phyloP scores from a whole-genome alignment of 2,113 vertebrate genomes.

The Microcebus ravelobensis region DNA sequence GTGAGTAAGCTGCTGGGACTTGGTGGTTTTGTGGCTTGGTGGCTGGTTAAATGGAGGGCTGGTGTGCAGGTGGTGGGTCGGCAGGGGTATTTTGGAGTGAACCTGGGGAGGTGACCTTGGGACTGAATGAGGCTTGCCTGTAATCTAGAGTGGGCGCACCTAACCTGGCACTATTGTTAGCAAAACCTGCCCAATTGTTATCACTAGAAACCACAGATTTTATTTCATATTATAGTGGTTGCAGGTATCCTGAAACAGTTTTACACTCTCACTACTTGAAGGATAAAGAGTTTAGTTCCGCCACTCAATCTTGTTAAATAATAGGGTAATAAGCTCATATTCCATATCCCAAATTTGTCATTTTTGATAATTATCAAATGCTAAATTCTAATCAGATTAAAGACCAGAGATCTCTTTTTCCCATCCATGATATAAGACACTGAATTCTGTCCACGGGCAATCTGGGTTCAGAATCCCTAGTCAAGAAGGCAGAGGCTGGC shows the following conservation, averaged over 20 bases:
- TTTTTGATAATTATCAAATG: background rate
- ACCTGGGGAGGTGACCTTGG: background rate
- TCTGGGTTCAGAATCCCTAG: background rate
- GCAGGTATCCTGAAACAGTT: background rate
- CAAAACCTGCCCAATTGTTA: background rate
- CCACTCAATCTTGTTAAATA: background rate
- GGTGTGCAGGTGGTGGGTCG: background rate
- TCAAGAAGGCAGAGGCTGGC: background rate
- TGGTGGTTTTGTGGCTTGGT: background rate
- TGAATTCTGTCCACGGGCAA: background rate
- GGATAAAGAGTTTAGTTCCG: background rate
- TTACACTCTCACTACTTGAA: background rate
- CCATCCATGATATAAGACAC: background rate
- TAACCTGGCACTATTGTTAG: too few species aligned
- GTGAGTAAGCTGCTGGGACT: background rate
- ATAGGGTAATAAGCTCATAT: background rate
- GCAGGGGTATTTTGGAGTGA: background rate
- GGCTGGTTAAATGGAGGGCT: too few species aligned
- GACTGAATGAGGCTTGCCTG: background rate
- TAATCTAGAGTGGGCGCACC: fast-evolving
- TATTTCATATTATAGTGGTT: background rate
- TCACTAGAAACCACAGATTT: background rate
- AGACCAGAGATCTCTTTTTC: background rate
- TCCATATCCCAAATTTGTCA: background rate
- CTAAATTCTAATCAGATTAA: background rate